These are phyloP conservation scores for Cinara cedri DNA, from an alignment of 2,888 invertebrate genomes.

Conservation along the genomic window DNA sequence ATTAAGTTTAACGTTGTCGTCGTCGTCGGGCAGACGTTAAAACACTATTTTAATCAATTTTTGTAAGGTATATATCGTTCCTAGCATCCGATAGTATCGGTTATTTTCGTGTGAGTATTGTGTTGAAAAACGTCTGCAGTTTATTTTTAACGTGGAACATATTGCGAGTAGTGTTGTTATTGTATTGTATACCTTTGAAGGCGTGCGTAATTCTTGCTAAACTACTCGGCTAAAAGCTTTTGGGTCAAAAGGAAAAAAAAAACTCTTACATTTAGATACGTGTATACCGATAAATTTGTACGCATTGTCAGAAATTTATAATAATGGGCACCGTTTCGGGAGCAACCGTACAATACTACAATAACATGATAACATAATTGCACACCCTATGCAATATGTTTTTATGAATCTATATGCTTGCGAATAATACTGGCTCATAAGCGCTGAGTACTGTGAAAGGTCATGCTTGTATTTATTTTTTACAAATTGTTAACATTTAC, in stretches of 20 bases:
- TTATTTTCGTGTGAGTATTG: background rate
- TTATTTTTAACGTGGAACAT: background rate
- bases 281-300: background rate
- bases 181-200: constrained; percentile 6
- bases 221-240: constrained; percentile 18
- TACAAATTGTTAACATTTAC: too few relatives aligned
- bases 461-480: too few relatives aligned
- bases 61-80: background rate
- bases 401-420: too few relatives aligned
- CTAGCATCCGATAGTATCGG: background rate
- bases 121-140: background rate
- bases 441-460: too few relatives aligned
- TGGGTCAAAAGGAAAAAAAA: background rate
- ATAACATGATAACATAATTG: too few relatives aligned
- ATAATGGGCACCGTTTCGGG: background rate
- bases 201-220: background rate
- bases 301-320: background rate
- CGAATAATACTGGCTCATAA: too few relatives aligned
- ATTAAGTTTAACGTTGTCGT: too few relatives aligned
- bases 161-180: background rate
- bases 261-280: constrained; percentile 1
- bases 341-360: background rate
- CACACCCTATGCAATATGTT: too few relatives aligned
- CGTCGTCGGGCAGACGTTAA: background rate
- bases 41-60: background rate